These are phyloP conservation scores for Euplexia lucipara DNA, from an alignment of 2,888 invertebrate genomes.

Conservation along the genomic window DNA sequence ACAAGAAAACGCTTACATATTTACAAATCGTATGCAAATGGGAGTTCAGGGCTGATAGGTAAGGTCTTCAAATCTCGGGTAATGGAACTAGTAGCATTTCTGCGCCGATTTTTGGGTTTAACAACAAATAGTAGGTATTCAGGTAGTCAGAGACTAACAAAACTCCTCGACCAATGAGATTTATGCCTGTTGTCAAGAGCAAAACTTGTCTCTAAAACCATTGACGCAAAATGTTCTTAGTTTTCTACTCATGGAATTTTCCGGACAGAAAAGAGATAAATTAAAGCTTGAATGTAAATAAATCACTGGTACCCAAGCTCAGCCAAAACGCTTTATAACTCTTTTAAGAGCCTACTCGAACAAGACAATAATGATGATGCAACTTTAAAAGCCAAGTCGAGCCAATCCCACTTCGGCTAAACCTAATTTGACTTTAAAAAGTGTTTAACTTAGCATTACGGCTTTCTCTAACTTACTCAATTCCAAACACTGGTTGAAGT, in stretches of 20 bases:
- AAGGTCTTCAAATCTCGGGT: slow-evolving; percentile 48
- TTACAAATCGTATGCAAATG: slow-evolving; percentile 67
- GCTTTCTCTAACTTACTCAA: slow-evolving; percentile 65
- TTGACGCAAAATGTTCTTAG: slow-evolving; percentile 15
- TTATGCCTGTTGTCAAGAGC: slow-evolving; percentile 21
- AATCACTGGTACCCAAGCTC: slow-evolving; percentile 42
- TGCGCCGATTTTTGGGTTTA: slow-evolving; percentile 18
- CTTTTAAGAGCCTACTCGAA: slow-evolving; percentile 47
- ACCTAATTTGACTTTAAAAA: slow-evolving; percentile 67
- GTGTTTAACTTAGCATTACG: slow-evolving; percentile 68
- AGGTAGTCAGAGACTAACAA: slow-evolving; percentile 16
- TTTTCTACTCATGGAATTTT: slow-evolving; percentile 20
- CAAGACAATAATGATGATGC: slow-evolving; percentile 64
- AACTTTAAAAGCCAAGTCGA: slow-evolving; percentile 63
- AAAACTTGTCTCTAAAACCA: slow-evolving; percentile 14
- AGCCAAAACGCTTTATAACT: slow-evolving; percentile 39
- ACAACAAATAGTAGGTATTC: slow-evolving; percentile 3
- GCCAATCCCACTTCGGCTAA: slow-evolving; percentile 52
- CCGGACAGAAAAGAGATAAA: slow-evolving; percentile 32
- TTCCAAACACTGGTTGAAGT: slow-evolving; percentile 66
- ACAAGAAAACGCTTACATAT: slow-evolving; percentile 62
- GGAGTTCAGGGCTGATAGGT: slow-evolving; percentile 47
- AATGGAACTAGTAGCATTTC: slow-evolving; percentile 54
- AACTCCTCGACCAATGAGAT: slow-evolving; percentile 18
- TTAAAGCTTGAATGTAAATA: slow-evolving; percentile 41